A percentile compares a stretch with the other conserved stretches of the same genome.
Evolutionary conservation across 2,797 vertebrate genomes (phyloP).

Genomic region (Galago senegalensis): DNA sequence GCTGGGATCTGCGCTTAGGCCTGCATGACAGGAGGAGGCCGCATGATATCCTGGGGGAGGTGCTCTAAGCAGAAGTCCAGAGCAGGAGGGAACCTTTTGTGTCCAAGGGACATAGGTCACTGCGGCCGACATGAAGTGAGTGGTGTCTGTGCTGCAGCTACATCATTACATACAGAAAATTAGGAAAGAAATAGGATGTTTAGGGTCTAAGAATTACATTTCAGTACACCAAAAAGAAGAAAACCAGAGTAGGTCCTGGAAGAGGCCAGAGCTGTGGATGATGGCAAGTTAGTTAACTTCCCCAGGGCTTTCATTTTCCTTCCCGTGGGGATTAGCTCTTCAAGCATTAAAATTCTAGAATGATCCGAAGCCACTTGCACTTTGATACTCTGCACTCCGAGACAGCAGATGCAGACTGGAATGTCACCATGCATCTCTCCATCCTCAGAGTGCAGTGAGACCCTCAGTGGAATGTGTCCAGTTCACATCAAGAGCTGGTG

Average conservation of each 20-base stretch:
- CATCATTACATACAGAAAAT: neutral
- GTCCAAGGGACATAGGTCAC: neutral
- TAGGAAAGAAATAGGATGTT: neutral
- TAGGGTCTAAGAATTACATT: neutral
- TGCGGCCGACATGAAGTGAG: neutral
- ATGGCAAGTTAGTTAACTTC: neutral
- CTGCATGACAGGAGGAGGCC: neutral
- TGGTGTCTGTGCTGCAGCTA: neutral
- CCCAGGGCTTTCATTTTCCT: neutral
- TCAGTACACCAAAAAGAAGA: neutral
- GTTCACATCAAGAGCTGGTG: neutral
- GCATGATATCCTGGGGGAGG: neutral
- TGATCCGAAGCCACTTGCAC: neutral
- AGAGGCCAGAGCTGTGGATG: neutral
- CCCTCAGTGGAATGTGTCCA: neutral
- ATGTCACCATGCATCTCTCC: neutral
- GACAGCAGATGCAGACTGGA: neutral
- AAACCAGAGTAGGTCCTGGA: neutral
- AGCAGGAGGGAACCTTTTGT: neutral
- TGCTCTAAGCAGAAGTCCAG: neutral
- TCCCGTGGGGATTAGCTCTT: neutral
- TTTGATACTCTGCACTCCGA: neutral
- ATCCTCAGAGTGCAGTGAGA: neutral
- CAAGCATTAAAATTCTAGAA: neutral
- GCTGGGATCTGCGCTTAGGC: neutral